Evolutionary conservation across 1,140 invertebrate species (phyloP).

Genomic region (Papilio helenus): DNA sequence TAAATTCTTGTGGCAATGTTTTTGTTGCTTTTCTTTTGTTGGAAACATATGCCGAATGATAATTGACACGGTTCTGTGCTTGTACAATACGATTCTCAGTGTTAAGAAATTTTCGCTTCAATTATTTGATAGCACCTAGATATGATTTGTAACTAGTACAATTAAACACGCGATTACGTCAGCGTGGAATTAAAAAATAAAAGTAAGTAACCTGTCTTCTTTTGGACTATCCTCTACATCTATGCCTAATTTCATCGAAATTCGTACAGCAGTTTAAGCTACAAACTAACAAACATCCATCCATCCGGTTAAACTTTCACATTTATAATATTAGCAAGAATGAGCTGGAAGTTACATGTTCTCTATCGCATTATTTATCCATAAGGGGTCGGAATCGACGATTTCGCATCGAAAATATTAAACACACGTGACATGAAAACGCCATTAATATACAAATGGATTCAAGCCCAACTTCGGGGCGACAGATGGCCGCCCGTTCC

Average conservation of each 20-base stretch:
- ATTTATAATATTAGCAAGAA: too few relatives aligned
- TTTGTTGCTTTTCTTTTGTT: constrained; percentile 46
- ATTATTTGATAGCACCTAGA: too few relatives aligned
- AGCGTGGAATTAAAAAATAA: too few relatives aligned
- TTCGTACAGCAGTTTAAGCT: too few relatives aligned
- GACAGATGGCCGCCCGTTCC: constrained; percentile 67
- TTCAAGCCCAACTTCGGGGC: constrained; percentile 53
- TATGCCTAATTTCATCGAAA: too few relatives aligned
- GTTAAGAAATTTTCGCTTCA: not conserved
- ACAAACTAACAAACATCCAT: too few relatives aligned
- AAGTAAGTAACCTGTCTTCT: too few relatives aligned
- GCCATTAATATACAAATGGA: constrained; percentile 62
- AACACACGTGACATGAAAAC: constrained; percentile 56
- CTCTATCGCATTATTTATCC: not conserved
- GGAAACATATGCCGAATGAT: constrained; percentile 22
- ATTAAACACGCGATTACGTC: not conserved
- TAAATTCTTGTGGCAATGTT: constrained; percentile 75
- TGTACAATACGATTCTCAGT: not conserved
- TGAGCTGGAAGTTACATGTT: not conserved
- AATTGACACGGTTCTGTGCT: not conserved
- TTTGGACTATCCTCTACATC: too few relatives aligned
- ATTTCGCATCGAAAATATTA: constrained; percentile 50
- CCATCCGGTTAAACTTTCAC: too few relatives aligned
- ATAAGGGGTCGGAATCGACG: constrained; percentile 16
- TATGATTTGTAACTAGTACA: not conserved